phyloP scores from a whole-genome alignment of 1,140 invertebrate genomes.

The Nephila pilipes region DNA sequence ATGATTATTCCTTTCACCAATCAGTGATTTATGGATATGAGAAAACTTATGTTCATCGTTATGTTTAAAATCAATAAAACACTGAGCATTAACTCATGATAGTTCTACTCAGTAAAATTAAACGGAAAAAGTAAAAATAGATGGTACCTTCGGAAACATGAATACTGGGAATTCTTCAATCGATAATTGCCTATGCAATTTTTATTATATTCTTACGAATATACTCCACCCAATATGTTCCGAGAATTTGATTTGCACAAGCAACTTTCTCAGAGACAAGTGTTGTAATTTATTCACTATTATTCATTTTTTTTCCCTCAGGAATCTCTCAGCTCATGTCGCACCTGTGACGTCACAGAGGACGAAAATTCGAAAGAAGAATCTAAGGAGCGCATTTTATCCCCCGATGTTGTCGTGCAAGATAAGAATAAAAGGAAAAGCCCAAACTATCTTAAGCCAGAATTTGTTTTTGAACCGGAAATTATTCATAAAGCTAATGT shows the following conservation, averaged over 20 bases:
- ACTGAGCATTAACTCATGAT: no score
- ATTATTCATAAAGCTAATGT: slow-evolving; percentile 71
- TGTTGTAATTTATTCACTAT: neutral
- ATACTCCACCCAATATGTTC: neutral
- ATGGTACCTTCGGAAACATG: no score
- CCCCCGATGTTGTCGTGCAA: slow-evolving; percentile 22
- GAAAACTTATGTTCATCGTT: no score
- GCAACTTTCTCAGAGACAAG: neutral
- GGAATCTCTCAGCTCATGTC: slow-evolving; percentile 44
- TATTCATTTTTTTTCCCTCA: neutral
- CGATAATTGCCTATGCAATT: neutral
- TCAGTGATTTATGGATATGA: no score
- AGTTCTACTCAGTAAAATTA: no score
- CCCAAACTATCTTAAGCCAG: slow-evolving; percentile 50
- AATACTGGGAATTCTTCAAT: neutral
- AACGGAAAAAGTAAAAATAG: no score
- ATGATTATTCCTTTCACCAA: no score
- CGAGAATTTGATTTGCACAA: neutral
- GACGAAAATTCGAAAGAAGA: slow-evolving; percentile 5
- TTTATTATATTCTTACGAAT: neutral
- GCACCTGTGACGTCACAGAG: neutral
- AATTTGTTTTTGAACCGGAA: slow-evolving; percentile 64
- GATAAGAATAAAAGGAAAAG: slow-evolving; percentile 38
- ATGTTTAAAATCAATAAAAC: no score
- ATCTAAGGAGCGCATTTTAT: neutral